Conservation (phyloP, 1,140 invertebrate genomes). For the Listronotus bonariensis region DNA sequence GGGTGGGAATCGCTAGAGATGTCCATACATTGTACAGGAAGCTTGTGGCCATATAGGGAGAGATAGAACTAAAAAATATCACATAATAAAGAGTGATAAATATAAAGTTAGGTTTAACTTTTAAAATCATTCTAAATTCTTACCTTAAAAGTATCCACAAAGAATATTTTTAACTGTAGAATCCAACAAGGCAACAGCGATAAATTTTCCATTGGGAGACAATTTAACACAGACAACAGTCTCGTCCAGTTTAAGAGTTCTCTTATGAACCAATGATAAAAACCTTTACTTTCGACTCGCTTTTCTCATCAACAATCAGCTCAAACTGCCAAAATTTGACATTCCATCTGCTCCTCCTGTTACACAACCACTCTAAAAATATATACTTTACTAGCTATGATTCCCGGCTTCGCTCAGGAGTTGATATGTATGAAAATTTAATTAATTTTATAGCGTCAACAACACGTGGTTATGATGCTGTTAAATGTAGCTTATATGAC, state of each 20-base stretch:
- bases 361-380: constrained; percentile 73
- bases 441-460: too few species aligned
- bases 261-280: constrained; percentile 77
- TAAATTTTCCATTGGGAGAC: constrained; percentile 83
- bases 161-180: constrained; percentile 96
- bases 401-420: too few species aligned
- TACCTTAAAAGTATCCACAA: constrained; percentile 91
- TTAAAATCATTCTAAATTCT: constrained; percentile 8
- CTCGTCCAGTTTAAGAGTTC: constrained; percentile 86
- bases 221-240: constrained; percentile 81
- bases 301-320: constrained; percentile 70
- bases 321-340: constrained; percentile 97
- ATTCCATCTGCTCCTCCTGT: constrained; percentile 85
- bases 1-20: constrained; percentile 86
- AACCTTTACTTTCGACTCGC: constrained; percentile 66
- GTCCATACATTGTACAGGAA: constrained; percentile 92
- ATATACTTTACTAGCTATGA: too few species aligned
- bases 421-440: too few species aligned
- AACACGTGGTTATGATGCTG: too few species aligned
- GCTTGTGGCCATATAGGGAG: constrained; percentile 94
- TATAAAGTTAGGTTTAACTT: too few species aligned
- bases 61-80: constrained; percentile 77
- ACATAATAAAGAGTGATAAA: too few species aligned
- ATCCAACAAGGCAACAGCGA: constrained; percentile 90
- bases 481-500: too few species aligned